Conservation (phyloP, 2,797 vertebrate species). For the Scyliorhinus canicula region DNA sequence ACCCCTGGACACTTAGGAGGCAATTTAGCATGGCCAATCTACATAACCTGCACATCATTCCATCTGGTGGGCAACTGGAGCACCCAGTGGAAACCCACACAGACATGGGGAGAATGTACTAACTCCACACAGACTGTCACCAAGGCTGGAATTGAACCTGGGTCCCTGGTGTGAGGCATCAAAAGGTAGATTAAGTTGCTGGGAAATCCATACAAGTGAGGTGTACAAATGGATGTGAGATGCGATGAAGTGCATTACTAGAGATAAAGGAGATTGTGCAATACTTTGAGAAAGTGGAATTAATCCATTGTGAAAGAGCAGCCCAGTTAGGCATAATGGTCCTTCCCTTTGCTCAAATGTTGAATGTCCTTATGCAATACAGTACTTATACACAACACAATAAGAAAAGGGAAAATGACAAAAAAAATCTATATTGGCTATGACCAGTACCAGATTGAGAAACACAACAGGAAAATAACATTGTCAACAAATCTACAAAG, state of each 20-base stretch:
- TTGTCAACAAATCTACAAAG: background rate
- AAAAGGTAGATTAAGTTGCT: background rate
- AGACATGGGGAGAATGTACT: no score
- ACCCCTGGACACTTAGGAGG: no score
- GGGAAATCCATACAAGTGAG: background rate
- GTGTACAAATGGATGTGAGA: background rate
- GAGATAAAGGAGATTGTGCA: background rate
- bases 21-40: no score
- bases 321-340: background rate
- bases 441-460: background rate
- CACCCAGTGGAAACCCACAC: no score
- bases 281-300: background rate
- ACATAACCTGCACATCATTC: no score
- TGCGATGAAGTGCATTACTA: background rate
- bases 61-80: no score
- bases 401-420: constrained; percentile 2
- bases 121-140: no score
- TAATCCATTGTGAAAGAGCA: background rate
- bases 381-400: background rate
- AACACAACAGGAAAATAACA: background rate
- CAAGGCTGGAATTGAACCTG: no score
- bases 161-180: no score
- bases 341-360: background rate
- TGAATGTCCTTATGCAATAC: background rate
- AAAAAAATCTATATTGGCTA: background rate